Base-by-base conservation (phyloP, 2,113 vertebrate species). In the Antechinus flavipes region DNA sequence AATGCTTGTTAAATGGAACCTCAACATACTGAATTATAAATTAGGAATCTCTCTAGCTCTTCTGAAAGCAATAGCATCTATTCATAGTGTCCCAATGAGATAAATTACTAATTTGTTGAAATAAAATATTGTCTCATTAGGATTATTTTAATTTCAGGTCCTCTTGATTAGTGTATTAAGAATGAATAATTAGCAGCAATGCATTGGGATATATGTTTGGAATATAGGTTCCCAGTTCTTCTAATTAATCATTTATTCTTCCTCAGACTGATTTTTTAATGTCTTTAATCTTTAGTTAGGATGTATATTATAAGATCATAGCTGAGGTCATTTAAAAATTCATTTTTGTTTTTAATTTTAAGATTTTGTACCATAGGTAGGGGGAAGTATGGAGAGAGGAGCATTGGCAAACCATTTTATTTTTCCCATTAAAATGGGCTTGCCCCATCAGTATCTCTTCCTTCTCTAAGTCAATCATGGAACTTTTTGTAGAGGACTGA, bases 91-190 rank as follows among this genome's bases (percentile, higher is more conserved):
- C 11, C 58, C 61, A 68, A 12, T 68, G 12, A 68, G 8, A 23
- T 26, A 54, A 27, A 24, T 47, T 42, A 61, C 25, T 42, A 91
- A 89, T 56, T 49, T 47, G 27, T 8, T 89, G 22, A 92, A 91
- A 55, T 91, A 47, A 96, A 95, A 89, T 89, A 24, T 90, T 91
- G 90, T 84, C 47, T 95, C 27, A 11, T 30, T 2, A 42, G 47
- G 9, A 68, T 19, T 89, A 2, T 89, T 90, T 55, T 47, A 55
- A 8, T 89, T 94, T 56, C 42, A 7, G 56, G 46, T 46, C 3
- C 27, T 84, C 27, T 30, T 93, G 24, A 92, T 54, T 56, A 91
- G 6, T 35, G 3, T 27, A 54, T 90, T 50, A 91, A 84, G 35
- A 91, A 94, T 35, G 68, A 91, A 90, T 16, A 35, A 24, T 93